These are phyloP conservation scores for Taxidea taxus DNA, from an alignment of 2,113 vertebrate species.

Conservation along the genomic window DNA sequence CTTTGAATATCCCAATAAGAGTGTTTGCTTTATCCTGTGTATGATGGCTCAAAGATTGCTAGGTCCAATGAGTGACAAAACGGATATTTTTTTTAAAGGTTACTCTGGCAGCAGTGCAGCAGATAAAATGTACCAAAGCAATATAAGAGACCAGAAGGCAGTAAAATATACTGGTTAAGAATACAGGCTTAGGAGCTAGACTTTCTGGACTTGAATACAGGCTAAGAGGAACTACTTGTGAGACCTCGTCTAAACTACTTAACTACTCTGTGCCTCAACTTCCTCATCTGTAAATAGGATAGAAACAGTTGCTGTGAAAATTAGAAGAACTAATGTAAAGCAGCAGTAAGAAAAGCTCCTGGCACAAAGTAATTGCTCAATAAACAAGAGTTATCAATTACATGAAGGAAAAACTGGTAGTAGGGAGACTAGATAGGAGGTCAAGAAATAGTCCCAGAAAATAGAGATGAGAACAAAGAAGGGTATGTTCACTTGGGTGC, in stretches of 20 bases:
- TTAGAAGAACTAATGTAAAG: not conserved
- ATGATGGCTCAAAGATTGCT: not conserved
- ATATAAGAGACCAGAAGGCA: not conserved
- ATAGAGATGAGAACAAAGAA: not conserved
- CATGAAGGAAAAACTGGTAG: not conserved
- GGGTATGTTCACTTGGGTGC: not conserved
- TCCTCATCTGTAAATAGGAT: not conserved
- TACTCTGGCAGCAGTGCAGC: not conserved
- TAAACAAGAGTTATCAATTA: not conserved
- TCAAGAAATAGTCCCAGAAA: slow-evolving; percentile 10
- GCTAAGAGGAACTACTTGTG: not conserved
- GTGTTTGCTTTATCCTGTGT: not conserved
- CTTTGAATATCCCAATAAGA: not conserved
- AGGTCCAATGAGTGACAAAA: not conserved
- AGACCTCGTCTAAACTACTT: not conserved
- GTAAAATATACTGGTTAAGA: not conserved
- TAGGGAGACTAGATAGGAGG: not conserved
- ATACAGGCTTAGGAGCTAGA: not conserved
- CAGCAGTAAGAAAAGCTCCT: not conserved
- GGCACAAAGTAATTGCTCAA: not conserved
- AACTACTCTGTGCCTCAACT: not conserved
- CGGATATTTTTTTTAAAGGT: not conserved
- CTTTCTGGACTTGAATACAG: not conserved
- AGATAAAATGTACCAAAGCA: not conserved
- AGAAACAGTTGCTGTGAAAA: not conserved